Evolutionary conservation across 2,113 vertebrate genomes (phyloP).

Genomic region (Aix galericulata): DNA sequence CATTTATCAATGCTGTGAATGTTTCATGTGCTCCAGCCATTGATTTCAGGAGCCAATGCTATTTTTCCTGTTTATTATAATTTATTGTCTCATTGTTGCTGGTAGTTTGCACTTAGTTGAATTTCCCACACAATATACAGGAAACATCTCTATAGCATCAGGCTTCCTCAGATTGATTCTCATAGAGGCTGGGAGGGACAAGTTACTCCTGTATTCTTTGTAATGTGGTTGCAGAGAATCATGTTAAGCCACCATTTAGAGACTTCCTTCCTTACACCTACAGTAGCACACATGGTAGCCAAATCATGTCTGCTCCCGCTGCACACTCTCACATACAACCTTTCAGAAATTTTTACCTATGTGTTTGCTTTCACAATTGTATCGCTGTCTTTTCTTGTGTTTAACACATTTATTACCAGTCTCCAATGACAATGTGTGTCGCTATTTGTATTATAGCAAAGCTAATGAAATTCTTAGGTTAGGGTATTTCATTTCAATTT

Average conservation of each 20-base stretch:
- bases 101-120: conserved; percentile 75
- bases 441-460: conserved; percentile 51
- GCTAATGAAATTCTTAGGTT: conserved; percentile 33
- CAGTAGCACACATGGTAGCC: conserved; percentile 6
- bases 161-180: conserved; percentile 86
- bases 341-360: conserved; percentile 67
- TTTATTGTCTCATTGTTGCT: conserved; percentile 87
- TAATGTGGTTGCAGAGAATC: conserved; percentile 66
- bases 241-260: conserved; percentile 59
- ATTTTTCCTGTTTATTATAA: conserved; percentile 89
- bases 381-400: conserved; percentile 56
- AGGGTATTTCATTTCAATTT: conserved; percentile 10
- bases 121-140: conserved; percentile 85
- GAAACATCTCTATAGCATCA: conserved; percentile 82
- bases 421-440: conserved; percentile 49
- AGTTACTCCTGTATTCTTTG: conserved; percentile 76
- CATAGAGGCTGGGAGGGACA: conserved; percentile 73
- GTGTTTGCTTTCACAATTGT: conserved; percentile 28
- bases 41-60: conserved; percentile 79
- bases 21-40: conserved; percentile 75
- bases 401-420: conserved; percentile 54
- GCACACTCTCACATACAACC: conserved; percentile 20
- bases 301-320: conserved; percentile 50
- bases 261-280: conserved; percentile 82
- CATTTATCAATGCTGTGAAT: conserved; percentile 77